Percentiles rank a stretch among this genome's conserved stretches.
phyloP scores from a whole-genome alignment of 2,113 vertebrate species.

The Nematolebias whitei region DNA sequence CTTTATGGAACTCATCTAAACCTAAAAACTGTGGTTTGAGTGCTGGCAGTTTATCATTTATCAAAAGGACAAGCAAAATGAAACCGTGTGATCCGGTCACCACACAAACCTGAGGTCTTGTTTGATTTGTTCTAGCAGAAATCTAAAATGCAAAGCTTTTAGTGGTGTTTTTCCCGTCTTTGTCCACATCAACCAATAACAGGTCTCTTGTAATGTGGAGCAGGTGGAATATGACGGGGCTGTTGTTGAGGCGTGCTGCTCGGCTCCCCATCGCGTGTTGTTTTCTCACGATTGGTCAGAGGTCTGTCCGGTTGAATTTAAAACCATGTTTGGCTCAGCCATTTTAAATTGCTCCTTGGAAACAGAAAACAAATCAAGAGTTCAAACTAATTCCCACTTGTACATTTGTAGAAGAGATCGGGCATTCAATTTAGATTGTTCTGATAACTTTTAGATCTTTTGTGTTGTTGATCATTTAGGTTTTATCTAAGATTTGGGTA shows the following conservation, averaged over 20 bases:
- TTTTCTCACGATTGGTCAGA: not conserved
- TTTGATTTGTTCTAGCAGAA: not conserved
- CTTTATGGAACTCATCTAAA: too few relatives aligned
- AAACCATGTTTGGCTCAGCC: not conserved
- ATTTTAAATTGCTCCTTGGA: not conserved
- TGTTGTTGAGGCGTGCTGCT: not conserved
- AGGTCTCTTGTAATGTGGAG: not conserved
- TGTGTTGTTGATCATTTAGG: not conserved
- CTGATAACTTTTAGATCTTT: not conserved
- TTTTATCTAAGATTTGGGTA: not conserved
- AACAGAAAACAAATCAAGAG: not conserved
- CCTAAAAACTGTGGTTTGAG: too few relatives aligned
- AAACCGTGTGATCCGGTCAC: too few relatives aligned
- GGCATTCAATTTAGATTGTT: not conserved
- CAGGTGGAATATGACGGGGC: not conserved
- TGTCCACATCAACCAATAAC: not conserved
- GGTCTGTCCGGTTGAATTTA: not conserved
- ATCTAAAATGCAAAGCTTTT: not conserved
- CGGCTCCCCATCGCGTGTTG: too few relatives aligned
- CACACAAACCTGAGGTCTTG: too few relatives aligned
- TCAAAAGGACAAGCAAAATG: not conserved
- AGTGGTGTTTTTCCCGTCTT: too few relatives aligned
- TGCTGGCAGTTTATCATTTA: not conserved
- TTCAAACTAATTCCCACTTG: not conserved
- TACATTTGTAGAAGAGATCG: not conserved